Conservation (phyloP, 2,888 invertebrate genomes). For the Drosophila ezoana region DNA sequence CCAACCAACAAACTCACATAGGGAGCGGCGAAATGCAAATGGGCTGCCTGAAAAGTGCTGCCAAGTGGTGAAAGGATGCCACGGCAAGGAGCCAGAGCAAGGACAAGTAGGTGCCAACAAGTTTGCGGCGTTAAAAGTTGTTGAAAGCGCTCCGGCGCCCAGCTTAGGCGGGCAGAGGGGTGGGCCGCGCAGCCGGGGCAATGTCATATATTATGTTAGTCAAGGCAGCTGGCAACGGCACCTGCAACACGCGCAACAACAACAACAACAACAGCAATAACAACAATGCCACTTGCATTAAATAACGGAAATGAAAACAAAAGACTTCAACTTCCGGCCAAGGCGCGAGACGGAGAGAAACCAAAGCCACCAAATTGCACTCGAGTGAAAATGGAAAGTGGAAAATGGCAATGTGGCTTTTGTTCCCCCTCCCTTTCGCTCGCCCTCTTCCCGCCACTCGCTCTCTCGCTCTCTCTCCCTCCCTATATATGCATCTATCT, state of each 20-base stretch:
- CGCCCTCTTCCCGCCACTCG: background rate
- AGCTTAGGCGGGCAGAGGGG: conserved; percentile 8
- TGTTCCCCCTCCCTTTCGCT: conserved; percentile 3
- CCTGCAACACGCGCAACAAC: conserved; percentile 24
- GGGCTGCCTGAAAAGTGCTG: conserved; percentile 57
- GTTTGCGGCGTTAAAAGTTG: conserved; percentile 69
- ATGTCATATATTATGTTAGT: conserved; percentile 75
- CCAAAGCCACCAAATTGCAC: conserved; percentile 57
- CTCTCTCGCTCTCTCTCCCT: background rate
- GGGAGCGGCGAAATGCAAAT: conserved; percentile 68
- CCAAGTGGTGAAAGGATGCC: conserved; percentile 58
- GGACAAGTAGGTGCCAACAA: conserved; percentile 72
- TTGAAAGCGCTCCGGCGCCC: conserved; percentile 33
- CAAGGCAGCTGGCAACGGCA: conserved; percentile 67
- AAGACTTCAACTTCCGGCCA: conserved; percentile 77
- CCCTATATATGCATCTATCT: conserved; percentile 1
- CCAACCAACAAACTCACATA: conserved; percentile 60
- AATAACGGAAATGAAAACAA: conserved; percentile 82
- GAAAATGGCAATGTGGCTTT: conserved; percentile 59
- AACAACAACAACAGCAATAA: conserved; percentile 22
- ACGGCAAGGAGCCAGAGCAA: conserved; percentile 13
- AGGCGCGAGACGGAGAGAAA: conserved; percentile 24
- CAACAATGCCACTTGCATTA: conserved; percentile 73
- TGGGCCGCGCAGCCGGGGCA: conserved; percentile 11
- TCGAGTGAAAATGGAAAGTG: conserved; percentile 74